Conservation (phyloP, 1,140 invertebrate genomes). For the Andricus grossulariae region DNA sequence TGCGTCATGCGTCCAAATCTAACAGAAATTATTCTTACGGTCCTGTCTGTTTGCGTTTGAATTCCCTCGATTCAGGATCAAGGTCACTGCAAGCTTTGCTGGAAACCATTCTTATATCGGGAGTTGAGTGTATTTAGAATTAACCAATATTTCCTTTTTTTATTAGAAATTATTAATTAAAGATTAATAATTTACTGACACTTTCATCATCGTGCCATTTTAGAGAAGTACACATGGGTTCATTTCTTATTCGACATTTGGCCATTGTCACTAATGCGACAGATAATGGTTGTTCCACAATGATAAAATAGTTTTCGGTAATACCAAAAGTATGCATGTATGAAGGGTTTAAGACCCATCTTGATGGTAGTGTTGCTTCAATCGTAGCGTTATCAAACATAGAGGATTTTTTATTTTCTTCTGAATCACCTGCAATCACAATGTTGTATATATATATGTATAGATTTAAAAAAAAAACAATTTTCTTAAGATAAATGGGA, state of each 20-base stretch:
- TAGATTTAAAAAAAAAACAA: too few relatives aligned
- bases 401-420: constrained; percentile 62
- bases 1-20: too few relatives aligned
- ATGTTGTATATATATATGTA: too few relatives aligned
- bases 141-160: too few relatives aligned
- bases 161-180: too few relatives aligned
- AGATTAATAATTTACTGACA: constrained; percentile 68
- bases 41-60: too few relatives aligned
- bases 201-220: constrained; percentile 85
- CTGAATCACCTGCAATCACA: constrained; percentile 46
- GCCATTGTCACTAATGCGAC: constrained; percentile 81
- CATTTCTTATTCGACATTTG: constrained; percentile 78
- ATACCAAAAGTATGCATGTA: constrained; percentile 95
- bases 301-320: constrained; percentile 88
- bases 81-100: too few relatives aligned
- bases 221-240: constrained; percentile 80
- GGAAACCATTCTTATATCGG: too few relatives aligned
- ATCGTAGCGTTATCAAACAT: constrained; percentile 84
- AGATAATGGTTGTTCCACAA: constrained; percentile 88
- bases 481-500: too few relatives aligned
- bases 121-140: too few relatives aligned
- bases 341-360: constrained; percentile 85
- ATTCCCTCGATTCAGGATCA: too few relatives aligned
- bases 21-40: too few relatives aligned
- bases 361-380: constrained; percentile 82